Percentiles rank a stretch among this genome's conserved stretches.
Conservation (phyloP, 2,797 vertebrate species). For the Ambastaia sidthimunki region DNA sequence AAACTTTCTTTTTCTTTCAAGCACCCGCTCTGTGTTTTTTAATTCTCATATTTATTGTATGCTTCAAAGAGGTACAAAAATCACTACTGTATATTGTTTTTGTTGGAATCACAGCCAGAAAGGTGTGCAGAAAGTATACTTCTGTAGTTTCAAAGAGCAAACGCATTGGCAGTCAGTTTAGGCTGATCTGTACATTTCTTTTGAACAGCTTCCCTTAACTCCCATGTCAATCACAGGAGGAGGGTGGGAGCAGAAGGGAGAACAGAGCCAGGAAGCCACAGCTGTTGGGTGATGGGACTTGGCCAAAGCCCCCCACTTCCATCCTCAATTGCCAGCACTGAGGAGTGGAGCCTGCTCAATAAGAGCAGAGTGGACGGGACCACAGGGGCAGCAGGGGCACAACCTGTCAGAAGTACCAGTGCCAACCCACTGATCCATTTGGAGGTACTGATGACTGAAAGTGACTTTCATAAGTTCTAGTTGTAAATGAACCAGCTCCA, state of each 20-base stretch:
- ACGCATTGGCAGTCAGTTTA: not conserved
- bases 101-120: no score
- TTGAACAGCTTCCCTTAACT: conserved; percentile 32
- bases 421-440: conserved; percentile 69
- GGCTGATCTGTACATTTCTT: conserved; percentile 33
- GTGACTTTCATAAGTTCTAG: conserved; percentile 79
- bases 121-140: not conserved
- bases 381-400: conserved; percentile 49
- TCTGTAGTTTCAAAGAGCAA: not conserved
- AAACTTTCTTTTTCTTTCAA: no score
- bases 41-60: no score
- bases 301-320: conserved; percentile 48
- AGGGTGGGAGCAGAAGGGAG: conserved; percentile 44
- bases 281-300: conserved; percentile 56
- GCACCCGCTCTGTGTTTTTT: no score
- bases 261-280: conserved; percentile 51
- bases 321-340: conserved; percentile 52
- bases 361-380: conserved; percentile 47
- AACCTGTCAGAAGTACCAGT: conserved; percentile 59
- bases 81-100: no score
- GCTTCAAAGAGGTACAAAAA: no score
- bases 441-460: conserved; percentile 75
- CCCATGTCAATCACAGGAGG: conserved; percentile 58
- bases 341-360: conserved; percentile 33
- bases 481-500: conserved; percentile 30